Evolutionary conservation across 2,888 invertebrate species (phyloP), one percentile per base, ranked within the genome.

Genomic region (Marasmarcha lunaedactyla): DNA sequence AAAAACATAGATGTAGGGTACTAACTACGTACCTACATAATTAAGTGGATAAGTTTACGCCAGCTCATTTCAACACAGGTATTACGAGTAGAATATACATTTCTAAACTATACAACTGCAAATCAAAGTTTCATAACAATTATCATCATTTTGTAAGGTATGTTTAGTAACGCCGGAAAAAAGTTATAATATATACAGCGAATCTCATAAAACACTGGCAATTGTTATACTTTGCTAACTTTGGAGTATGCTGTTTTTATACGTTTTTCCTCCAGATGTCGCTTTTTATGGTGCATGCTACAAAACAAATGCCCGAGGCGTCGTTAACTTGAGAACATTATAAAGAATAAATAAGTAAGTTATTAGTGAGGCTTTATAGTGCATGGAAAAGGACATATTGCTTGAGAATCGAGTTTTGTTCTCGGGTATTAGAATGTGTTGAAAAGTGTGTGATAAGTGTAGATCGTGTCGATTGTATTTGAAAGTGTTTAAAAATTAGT

Each of bases 291-390:
- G 63, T 60, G 70, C 71, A 66, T 71, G 68, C 63, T 64, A 63
- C 77, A 64, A 74, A 79, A 73, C 63, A 69, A 66, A 71, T 64
- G 71, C 64, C 55, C 59, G 61, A 63, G 59, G 65, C 71, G 65
- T 77, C 71, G 78, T 78, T 79, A 77, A 78, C 74, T 74, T 69
- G 76, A 74, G 71, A 79, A 78, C 78, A 78, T 76, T 77, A 73
- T 72, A 72, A 69, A 62, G 64, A 76, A 77, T 77, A 78, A 76
- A 79, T 79, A 78, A 70, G 64, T 71, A 63, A 64, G 59, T 69
- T 74, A 76, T 72, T 74, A 77, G 77, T 77, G 70, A 63, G 58
- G 60, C 64, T 77, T 78, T 78, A 78, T 74, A 77, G 71, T 67
- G 67, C 77, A 72, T 79, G 76, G 78, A 78, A 76, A 61, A 73